Percentiles rank a stretch among this genome's conserved stretches.
Conservation (phyloP, 2,797 vertebrate species). For the Coranthus polyacanthus region DNA sequence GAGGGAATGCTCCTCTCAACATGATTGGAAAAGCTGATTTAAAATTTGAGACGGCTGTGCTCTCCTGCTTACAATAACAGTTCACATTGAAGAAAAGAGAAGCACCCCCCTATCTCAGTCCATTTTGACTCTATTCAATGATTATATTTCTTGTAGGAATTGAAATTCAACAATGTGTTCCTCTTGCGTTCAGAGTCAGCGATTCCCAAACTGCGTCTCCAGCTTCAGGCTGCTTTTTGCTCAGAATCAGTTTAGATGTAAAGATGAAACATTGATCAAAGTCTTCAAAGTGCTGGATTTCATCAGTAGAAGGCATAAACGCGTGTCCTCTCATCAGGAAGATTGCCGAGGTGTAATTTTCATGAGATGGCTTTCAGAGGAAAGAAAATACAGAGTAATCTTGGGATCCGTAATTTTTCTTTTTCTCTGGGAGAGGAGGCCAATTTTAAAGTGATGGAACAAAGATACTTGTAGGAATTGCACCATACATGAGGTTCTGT, state of each 20-base stretch:
- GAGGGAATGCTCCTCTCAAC: constrained; percentile 67
- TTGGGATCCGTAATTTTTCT: constrained; percentile 29
- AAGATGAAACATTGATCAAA: constrained; percentile 40
- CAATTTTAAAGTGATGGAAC: constrained; percentile 57
- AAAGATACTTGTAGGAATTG: constrained; percentile 44
- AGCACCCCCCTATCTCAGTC: constrained; percentile 37
- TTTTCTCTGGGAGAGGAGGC: constrained; percentile 54
- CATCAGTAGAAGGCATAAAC: constrained; percentile 55
- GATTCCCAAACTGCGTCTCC: constrained; percentile 29
- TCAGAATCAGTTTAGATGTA: constrained; percentile 38
- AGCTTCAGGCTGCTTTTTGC: constrained; percentile 16
- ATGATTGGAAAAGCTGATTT: constrained; percentile 73
- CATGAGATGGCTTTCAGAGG: constrained; percentile 55
- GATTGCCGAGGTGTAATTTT: constrained; percentile 64
- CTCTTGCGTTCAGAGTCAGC: constrained; percentile 16
- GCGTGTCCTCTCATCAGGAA: constrained; percentile 51
- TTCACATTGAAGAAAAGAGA: constrained; percentile 34
- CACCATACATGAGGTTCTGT: constrained; percentile 11
- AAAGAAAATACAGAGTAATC: constrained; percentile 59
- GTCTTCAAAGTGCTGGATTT: constrained; percentile 58
- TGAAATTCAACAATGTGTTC: constrained; percentile 43
- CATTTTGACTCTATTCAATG: constrained; percentile 26
- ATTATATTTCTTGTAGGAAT: constrained; percentile 38
- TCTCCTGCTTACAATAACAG: constrained; percentile 57
- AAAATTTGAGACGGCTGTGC: constrained; percentile 54